Conservation (phyloP, 2,113 vertebrate genomes). For the Trogon melanurus region DNA sequence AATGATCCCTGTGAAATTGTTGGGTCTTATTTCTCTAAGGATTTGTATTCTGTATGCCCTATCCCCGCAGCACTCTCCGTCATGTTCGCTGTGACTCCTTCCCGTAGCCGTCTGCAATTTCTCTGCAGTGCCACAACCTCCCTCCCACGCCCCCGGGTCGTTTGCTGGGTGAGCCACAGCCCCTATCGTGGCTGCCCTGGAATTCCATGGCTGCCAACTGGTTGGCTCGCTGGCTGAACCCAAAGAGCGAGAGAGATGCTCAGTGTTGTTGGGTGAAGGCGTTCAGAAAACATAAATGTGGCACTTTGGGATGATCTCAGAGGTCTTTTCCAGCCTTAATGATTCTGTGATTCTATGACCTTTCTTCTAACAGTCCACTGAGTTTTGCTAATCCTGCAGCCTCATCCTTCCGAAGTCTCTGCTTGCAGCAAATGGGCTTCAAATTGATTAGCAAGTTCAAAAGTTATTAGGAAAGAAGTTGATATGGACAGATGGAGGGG, state of each 20-base stretch:
- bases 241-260: neutral
- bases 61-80: neutral
- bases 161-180: neutral
- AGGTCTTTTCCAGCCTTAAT: too few species aligned
- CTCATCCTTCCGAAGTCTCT: neutral
- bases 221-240: neutral
- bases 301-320: too few species aligned
- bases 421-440: neutral
- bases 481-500: neutral
- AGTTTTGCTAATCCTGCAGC: neutral
- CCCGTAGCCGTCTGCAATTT: neutral
- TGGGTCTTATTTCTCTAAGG: neutral
- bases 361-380: neutral
- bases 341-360: too few species aligned
- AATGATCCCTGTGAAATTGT: neutral
- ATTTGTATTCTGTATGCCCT: neutral
- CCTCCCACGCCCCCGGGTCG: neutral
- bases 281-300: too few species aligned
- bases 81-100: neutral
- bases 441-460: neutral
- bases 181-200: neutral
- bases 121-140: neutral
- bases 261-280: too few species aligned
- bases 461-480: neutral
- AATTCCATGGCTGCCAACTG: accelerated